phyloP scores from a whole-genome alignment of 2,113 vertebrate species.

The Narcine bancroftii region DNA sequence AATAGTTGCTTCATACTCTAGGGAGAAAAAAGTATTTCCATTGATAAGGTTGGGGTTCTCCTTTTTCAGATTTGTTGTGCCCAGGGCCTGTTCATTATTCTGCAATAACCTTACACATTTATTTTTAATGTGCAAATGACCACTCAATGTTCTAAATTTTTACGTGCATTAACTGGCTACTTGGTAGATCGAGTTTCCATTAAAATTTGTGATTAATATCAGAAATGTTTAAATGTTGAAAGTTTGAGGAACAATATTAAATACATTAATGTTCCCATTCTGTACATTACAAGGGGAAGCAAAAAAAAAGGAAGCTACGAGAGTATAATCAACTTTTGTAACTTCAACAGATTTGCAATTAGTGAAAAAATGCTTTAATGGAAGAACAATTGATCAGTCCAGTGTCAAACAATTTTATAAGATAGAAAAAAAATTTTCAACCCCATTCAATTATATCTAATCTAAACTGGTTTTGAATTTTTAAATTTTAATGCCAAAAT shows the following conservation, averaged over 20 bases:
- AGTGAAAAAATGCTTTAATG: not conserved
- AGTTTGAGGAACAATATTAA: not conserved
- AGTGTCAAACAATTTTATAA: not conserved
- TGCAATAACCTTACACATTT: not conserved
- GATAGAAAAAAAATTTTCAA: too few relatives aligned
- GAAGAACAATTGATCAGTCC: not conserved
- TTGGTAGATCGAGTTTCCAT: not conserved
- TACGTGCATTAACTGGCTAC: not conserved
- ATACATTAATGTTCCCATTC: not conserved
- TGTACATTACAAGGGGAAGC: not conserved
- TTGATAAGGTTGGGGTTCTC: not conserved
- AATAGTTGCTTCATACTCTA: not conserved
- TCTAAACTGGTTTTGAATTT: not conserved
- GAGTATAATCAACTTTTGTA: not conserved
- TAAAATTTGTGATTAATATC: not conserved
- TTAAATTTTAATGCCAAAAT: constrained; percentile 9
- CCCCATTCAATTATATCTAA: too few relatives aligned
- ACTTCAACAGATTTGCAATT: not conserved
- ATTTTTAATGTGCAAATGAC: not conserved
- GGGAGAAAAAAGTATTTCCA: not conserved
- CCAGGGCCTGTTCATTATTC: not conserved
- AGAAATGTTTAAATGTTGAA: not conserved
- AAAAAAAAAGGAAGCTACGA: not conserved
- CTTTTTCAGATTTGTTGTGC: not conserved
- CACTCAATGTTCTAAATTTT: not conserved